phyloP scores from a whole-genome alignment of 2,113 vertebrate species.

The Poeciliopsis turrubarensis region DNA sequence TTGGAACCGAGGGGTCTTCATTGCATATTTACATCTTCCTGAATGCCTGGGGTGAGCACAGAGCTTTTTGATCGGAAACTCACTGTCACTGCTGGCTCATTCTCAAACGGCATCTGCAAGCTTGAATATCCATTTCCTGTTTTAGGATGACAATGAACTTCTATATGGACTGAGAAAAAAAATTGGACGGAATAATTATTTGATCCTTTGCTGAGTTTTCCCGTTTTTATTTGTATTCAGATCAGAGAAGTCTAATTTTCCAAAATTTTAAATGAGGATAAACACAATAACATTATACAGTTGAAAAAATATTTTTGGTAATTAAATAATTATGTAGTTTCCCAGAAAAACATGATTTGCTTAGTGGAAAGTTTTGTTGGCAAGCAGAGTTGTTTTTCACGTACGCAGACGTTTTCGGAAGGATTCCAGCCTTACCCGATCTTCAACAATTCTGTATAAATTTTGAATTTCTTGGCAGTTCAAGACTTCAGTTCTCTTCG shows the following conservation, averaged over 20 bases:
- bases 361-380: neutral
- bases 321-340: no score
- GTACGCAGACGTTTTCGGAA: neutral
- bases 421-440: no score
- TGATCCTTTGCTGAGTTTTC: no score
- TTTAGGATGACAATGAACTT: slow-evolving; percentile 16
- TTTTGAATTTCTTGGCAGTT: no score
- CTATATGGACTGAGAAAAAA: neutral
- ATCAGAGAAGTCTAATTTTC: no score
- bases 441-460: no score
- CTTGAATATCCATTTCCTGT: slow-evolving; percentile 11
- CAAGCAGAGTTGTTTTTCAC: neutral
- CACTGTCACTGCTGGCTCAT: slow-evolving; percentile 26
- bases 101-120: slow-evolving; percentile 44
- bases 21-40: slow-evolving; percentile 48
- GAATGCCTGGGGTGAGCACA: slow-evolving; percentile 46
- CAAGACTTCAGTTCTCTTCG: neutral
- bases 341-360: slow-evolving; percentile 7
- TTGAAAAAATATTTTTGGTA: no score
- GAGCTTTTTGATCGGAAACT: slow-evolving; percentile 31
- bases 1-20: slow-evolving; percentile 42
- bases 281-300: no score
- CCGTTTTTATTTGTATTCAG: no score
- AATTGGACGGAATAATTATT: slow-evolving; percentile 5
- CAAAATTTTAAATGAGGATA: no score